Base-by-base conservation (phyloP, 2,113 vertebrate species). In the Sebastes schlegelii region DNA sequence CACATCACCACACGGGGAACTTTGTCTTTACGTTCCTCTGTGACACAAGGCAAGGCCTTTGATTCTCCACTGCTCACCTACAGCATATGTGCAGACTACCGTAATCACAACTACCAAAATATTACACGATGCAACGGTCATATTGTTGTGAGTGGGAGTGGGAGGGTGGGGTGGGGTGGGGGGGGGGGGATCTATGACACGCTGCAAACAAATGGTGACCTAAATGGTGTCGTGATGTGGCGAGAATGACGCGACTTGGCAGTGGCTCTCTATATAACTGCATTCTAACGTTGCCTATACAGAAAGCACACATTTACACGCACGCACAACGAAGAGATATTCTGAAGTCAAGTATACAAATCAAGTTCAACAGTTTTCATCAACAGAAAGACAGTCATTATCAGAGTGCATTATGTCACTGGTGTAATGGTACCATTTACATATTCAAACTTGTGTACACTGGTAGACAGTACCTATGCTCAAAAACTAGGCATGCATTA, bases 401-500 rank as follows among this genome's bases (percentile, higher is more conserved):
- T 89, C 77, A 68, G 83, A 93, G 89, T 94, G 93, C 91, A 90
- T 89, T 91, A 92, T 92, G 90, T 93, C 86, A 91, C 85, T 79
- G 85, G 92, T 92, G 89, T 80, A 74, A 91, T 82, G 83, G 82
- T 89, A 88, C 80, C 79, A 83, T 84, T 91, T 87, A 93, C 82
- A 89, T 91, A 81, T 86, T 90, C 76, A 89, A 92, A 92, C 75
- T 71, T 34, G 92, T 92, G 91, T 75, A 88, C 92, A 92, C 78
- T 62, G 83, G 85, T 79, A 86, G 86, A 93, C 86, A 77, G 90
- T 83, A 91, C 85, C 80, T 86, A 91, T 88, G 88, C 83, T 86
- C 80, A 75, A 92, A 91, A 90, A 87, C 82, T 66, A 88, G 93
- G 90, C 95, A 94, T 90, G 91, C 90, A 86, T 89, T 92, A 80